Conservation (phyloP, 2,113 vertebrate species). For the Gymnobelideus leadbeateri region DNA sequence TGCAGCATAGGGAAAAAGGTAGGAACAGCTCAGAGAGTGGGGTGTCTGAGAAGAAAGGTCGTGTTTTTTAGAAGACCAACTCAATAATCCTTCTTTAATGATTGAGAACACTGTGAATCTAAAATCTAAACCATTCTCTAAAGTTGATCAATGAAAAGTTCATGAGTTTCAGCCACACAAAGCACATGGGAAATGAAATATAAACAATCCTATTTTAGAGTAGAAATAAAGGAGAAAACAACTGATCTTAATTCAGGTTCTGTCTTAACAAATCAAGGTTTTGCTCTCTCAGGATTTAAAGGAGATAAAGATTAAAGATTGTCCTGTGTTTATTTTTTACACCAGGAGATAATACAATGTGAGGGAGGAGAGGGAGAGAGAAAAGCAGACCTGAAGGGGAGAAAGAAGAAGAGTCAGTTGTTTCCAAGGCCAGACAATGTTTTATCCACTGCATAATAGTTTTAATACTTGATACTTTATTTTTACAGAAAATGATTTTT, state of each 20-base stretch:
- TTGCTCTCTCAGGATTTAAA: background rate
- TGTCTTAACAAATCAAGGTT: background rate
- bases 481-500: too few relatives aligned
- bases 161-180: background rate
- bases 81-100: background rate
- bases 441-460: background rate
- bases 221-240: conserved; percentile 6
- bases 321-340: background rate
- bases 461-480: background rate
- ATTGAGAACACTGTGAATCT: background rate
- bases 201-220: background rate
- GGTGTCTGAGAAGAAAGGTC: background rate
- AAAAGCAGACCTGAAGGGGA: background rate
- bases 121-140: background rate
- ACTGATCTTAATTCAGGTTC: background rate
- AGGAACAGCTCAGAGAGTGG: background rate
- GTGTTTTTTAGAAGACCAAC: background rate
- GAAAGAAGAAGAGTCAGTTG: background rate
- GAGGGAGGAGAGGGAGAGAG: background rate
- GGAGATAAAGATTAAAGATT: background rate
- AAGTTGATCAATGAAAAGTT: conserved; percentile 1
- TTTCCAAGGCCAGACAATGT: background rate
- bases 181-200: background rate
- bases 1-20: background rate
- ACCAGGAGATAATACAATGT: background rate